phyloP scores from a whole-genome alignment of 2,113 vertebrate genomes.

The Cryptotis parvus region DNA sequence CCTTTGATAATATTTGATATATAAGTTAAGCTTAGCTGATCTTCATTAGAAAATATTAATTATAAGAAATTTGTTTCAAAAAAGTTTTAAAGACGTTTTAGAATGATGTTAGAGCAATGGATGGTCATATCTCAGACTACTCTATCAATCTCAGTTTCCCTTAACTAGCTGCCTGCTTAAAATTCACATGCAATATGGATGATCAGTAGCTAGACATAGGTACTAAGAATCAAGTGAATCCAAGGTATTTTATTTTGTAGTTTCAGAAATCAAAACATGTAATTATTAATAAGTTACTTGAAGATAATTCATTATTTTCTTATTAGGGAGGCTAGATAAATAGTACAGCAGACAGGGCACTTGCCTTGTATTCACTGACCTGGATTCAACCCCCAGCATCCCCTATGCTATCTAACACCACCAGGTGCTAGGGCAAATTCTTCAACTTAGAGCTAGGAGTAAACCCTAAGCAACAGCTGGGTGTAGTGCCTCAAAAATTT shows the following conservation, averaged over 20 bases:
- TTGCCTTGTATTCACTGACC: too few species aligned
- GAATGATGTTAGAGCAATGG: background rate
- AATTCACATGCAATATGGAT: background rate
- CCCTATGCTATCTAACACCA: too few species aligned
- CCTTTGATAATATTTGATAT: background rate
- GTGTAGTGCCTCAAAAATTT: too few species aligned
- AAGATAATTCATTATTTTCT: slow-evolving; percentile 5
- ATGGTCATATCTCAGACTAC: background rate
- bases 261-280: slow-evolving; percentile 42
- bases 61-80: background rate
- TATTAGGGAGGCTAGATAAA: background rate
- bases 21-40: slow-evolving; percentile 13
- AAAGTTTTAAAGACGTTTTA: background rate
- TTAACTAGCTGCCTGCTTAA: background rate
- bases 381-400: too few species aligned
- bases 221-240: background rate
- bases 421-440: too few species aligned
- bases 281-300: slow-evolving; percentile 48
- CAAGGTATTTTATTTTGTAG: background rate
- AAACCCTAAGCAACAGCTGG: too few species aligned
- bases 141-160: background rate
- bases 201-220: background rate
- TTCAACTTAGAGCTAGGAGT: too few species aligned
- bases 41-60: slow-evolving; percentile 47
- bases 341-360: too few species aligned